Base-by-base conservation (phyloP, 2,113 vertebrate genomes). In the Ophiodon elongatus region DNA sequence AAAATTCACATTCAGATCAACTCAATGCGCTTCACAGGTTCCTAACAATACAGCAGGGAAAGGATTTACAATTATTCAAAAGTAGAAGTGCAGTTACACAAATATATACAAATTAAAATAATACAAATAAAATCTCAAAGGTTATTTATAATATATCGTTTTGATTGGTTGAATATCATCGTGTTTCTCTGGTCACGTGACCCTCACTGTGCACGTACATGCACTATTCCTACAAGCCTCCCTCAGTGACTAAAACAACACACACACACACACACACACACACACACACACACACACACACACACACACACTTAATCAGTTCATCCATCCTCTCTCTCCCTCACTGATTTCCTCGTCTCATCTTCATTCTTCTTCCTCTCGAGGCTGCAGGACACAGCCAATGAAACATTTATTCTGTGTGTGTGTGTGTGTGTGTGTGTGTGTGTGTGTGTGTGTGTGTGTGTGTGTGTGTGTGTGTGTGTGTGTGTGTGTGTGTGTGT, bases 381-480 rank as follows among this genome's bases (percentile, higher is more conserved):
- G 31, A 70, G 31, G 54, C 66, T 60, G 39, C 41, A 79, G 76
- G 76, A 79, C 76, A 60, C 52, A 25, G 54, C 54, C 52, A 68
- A 69, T 60, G 65, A 78, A 50, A 76, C 75, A 77, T 77, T 67
- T 77, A 67, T 77, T 67, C 50, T 72, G n/a, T 39, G 56, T 45
- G 71, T 60, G 35, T 73, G 71, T 59, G 47, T 60, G 70, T 43
- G 56, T 73, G 37, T 71, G 50, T 56, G 25, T 59, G 74, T 64
- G 43, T 50, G 59, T 62, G 72, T 62, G 47, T 39, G n/a, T 73
- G 54, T 59, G 57, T 33, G 4, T 9, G 29, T 35, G 29, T 73
- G 56, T 57, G n/a, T 71, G 50, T 54, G 39, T 47, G 65, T 29
- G 13, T 57, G 52, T 73, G 35, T 71, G 47, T 56, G n/a, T 57